phyloP scores from a whole-genome alignment of 2,797 vertebrate genomes.

The Malurus leucopterus region DNA sequence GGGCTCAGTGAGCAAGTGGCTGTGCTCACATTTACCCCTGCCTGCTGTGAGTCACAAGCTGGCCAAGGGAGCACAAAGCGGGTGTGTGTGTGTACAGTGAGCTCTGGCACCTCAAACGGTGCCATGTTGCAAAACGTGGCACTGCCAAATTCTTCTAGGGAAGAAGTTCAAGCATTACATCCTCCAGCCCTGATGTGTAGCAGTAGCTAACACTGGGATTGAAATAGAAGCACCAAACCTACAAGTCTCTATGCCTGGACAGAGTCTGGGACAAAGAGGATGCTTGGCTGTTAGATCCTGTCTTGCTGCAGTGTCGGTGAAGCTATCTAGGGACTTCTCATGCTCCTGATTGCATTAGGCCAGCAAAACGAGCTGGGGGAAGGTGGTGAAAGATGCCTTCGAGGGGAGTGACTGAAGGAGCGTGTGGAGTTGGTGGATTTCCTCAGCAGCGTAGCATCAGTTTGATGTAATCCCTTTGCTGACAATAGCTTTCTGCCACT shows the following conservation, averaged over 20 bases:
- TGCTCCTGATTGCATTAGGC: not conserved
- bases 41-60: not conserved
- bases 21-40: not conserved
- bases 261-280: not conserved
- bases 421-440: not conserved
- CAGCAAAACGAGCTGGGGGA: not conserved
- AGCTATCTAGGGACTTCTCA: not conserved
- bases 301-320: not conserved
- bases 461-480: slow-evolving; percentile 16
- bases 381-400: not conserved
- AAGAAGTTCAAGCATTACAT: not conserved
- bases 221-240: not conserved
- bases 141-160: not conserved
- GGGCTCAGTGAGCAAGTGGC: not conserved
- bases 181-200: not conserved
- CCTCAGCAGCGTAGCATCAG: not conserved
- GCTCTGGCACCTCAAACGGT: not conserved
- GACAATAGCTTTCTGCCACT: not conserved
- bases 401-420: not conserved
- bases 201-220: not conserved
- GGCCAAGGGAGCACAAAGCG: not conserved
- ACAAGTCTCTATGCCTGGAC: not conserved
- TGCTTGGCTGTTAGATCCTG: not conserved
- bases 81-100: not conserved
- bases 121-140: not conserved